phyloP scores from a whole-genome alignment of 2,113 vertebrate species.

The Heloderma charlesbogerti region DNA sequence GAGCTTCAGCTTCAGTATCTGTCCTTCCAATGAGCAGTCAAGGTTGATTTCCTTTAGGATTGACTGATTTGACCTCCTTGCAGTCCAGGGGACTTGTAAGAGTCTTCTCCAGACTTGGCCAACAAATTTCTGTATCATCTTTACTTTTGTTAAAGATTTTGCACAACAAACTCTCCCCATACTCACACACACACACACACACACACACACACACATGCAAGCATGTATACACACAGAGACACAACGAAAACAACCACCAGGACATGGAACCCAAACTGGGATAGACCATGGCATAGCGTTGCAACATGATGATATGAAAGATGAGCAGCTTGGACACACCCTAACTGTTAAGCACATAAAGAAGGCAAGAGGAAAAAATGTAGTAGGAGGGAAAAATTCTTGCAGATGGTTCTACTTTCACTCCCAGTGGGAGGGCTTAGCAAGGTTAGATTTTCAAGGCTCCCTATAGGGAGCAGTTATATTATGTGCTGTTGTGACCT shows the following conservation, averaged over 20 bases:
- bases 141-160: neutral
- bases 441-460: neutral
- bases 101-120: too few relatives aligned
- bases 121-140: neutral
- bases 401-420: neutral
- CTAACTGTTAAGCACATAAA: neutral
- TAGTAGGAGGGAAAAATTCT: neutral
- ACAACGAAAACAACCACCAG: neutral
- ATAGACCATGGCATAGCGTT: too few relatives aligned
- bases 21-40: too few relatives aligned
- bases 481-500: neutral
- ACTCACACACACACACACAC: too few relatives aligned
- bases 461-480: constrained; percentile 17
- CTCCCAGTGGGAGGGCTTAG: neutral
- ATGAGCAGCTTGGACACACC: neutral
- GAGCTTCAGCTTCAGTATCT: too few relatives aligned
- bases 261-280: neutral
- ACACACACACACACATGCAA: too few relatives aligned
- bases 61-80: too few relatives aligned
- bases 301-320: neutral
- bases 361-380: neutral
- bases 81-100: too few relatives aligned
- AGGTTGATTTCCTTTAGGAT: too few relatives aligned
- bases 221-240: neutral
- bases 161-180: too few relatives aligned